These are phyloP conservation scores for Suricata suricatta DNA, from an alignment of 2,113 vertebrate genomes.

Conservation along the genomic window DNA sequence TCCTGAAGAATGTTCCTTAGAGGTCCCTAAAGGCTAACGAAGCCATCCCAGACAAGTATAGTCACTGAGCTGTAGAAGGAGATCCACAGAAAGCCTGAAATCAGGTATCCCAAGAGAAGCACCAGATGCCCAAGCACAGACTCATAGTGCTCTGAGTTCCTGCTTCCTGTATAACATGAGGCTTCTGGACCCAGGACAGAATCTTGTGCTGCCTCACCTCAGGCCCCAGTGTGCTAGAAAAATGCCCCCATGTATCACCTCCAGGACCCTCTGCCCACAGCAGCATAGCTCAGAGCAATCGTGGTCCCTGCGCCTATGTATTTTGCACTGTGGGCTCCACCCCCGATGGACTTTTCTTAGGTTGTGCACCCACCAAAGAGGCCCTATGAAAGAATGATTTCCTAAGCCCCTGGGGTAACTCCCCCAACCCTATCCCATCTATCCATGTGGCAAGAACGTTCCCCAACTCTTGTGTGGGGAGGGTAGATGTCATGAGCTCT, in stretches of 20 bases:
- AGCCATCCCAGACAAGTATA: not conserved
- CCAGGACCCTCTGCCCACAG: accelerated
- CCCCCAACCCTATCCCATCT: not conserved
- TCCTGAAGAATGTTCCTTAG: not conserved
- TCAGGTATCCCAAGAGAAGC: accelerated
- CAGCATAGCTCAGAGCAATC: accelerated
- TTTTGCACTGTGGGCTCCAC: accelerated
- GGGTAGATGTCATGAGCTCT: not conserved
- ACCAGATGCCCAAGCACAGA: too few species aligned
- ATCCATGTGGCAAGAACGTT: accelerated
- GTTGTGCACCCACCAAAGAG: not conserved
- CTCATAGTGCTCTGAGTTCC: not conserved
- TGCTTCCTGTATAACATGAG: not conserved
- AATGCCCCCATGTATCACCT: accelerated
- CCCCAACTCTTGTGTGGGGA: too few species aligned
- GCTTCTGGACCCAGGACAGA: not conserved
- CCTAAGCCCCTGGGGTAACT: too few species aligned
- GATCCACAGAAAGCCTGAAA: not conserved
- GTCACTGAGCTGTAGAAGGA: not conserved
- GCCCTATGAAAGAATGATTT: not conserved
- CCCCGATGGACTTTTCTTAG: not conserved
- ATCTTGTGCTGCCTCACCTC: not conserved
- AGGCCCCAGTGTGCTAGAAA: too few species aligned
- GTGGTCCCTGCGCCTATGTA: accelerated
- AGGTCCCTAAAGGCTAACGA: not conserved